Base-by-base conservation (phyloP, 1,140 invertebrate species). In the Brachionus koreanus region DNA sequence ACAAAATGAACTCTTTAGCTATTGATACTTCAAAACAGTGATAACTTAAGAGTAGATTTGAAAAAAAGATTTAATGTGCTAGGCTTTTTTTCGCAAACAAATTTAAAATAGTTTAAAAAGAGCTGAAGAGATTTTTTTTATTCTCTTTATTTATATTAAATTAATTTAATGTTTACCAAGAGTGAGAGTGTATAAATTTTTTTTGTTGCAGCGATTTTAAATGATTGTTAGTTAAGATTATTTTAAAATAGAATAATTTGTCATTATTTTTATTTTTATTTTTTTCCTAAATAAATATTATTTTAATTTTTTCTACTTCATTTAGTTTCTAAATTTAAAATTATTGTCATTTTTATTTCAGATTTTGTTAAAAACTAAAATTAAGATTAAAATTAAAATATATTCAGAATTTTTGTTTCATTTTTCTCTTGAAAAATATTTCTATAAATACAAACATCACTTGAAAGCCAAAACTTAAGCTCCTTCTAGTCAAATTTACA, bases 161-260 rank as follows among this genome's bases (percentile, higher is more conserved):
- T 16, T 65, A 12, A 33, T 65, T 65, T 65, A 35, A 33, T 65
- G 63, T 65, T 65, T 33, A 65, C 33, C 10, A 37, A 35, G 63
- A 33, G 63, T 33, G 63, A 65, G 63, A 65, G 63, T 65, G 63
- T 65, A 65, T 65, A 65, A 65, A 65, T 65, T 65, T 46, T 46
- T 12, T 46, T 46, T 37, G 9, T 33, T 12, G 25, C 33, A 33
- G 25, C 33, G 33, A 33, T 65, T 65, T 65, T 65, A 33, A 33
- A 65, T 65, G 63, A 25, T 65, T 65, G 25, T 65, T 65, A 65
- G 63, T 65, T 65, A 33, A 65, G 33, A 65, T 65, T 33, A 35
- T 13, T 65, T 65, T 65, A 33, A 65, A 37, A 35, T 65, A 37
- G 33, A 65, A 16, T 4, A 35, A 65, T 65, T n/a, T 65, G 25